Evolutionary conservation across 1,140 invertebrate genomes (phyloP), one percentile per base, ranked within the genome.

Genomic region (Listronotus bonariensis): DNA sequence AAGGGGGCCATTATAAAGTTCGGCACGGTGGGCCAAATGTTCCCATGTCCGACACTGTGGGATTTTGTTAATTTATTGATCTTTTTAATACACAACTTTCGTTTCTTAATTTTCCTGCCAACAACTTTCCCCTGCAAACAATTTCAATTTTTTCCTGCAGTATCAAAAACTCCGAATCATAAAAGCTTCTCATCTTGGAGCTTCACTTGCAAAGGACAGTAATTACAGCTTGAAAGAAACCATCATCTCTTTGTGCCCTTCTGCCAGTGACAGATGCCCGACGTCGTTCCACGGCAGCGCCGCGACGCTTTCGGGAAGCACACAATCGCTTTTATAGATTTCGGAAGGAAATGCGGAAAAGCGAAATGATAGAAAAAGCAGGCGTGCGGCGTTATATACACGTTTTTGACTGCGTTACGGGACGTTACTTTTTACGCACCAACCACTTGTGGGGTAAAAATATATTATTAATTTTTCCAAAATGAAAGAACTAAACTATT

Each of bases 311-410:
- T 49, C 43, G 34, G n/a, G 40, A 59, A 60, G 65, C 59, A 68
- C 68, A 68, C 71, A 74, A 75, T 75, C 68, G 72, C 72, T 70
- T n/a, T 75, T 75, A 75, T 75, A 72, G 68, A 72, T 73, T 74
- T 73, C 74, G 72, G 74, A 75, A 75, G 74, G 74, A 75, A 74
- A 66, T 66, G 60, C 61, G 62, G 67, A 60, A 31, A n/a, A 18
- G 46, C 1, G 20, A 12, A 36, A 12, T 12, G 34, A 10, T 36
- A 52, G 48, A 43, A 49, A 59, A 55, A 62, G 54, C 45, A 34
- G 36, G 45, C 18, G 65, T 31, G 41, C 18, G 32, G 48, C 40
- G 51, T 38, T 9, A 17, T 26, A 26, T 15, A 18, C 11, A 26
- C 41, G 55, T 26, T 34, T n/a, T 20, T 58, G 10, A 48, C 36